These are phyloP conservation scores for Oriolus oriolus DNA, from an alignment of 2,113 vertebrate species.

Conservation along the genomic window DNA sequence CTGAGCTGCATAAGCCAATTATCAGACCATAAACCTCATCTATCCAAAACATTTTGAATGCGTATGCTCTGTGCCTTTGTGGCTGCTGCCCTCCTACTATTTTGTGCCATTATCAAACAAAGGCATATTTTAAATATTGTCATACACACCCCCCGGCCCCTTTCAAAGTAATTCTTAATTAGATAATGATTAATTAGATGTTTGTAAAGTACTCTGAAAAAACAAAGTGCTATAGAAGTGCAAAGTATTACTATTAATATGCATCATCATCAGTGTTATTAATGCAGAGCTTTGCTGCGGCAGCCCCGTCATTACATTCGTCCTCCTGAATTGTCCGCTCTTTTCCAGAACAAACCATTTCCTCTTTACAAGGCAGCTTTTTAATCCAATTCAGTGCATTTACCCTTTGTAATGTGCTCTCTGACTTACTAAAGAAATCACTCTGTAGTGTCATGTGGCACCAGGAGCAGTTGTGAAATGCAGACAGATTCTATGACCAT, in stretches of 20 bases:
- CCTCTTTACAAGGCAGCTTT: constrained; percentile 33
- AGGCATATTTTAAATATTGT: constrained; percentile 52
- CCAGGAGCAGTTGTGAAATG: constrained; percentile 18
- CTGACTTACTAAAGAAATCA: constrained; percentile 44
- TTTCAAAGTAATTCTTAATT: constrained; percentile 60
- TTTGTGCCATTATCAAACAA: constrained; percentile 58
- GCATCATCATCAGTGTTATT: constrained; percentile 4
- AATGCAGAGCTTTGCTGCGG: neutral
- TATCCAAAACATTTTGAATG: constrained; percentile 54
- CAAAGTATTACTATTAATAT: constrained; percentile 47
- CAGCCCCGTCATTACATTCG: constrained; percentile 5
- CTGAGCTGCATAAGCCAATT: constrained; percentile 61
- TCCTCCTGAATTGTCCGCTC: neutral
- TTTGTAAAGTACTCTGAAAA: constrained; percentile 46
- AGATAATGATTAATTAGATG: constrained; percentile 66
- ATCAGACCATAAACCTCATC: constrained; percentile 65
- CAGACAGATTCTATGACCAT: constrained; percentile 12
- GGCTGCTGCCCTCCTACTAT: constrained; percentile 43
- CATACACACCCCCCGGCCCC: neutral
- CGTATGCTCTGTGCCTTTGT: constrained; percentile 51
- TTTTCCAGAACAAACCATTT: constrained; percentile 16
- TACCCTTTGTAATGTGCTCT: constrained; percentile 47
- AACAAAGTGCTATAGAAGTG: constrained; percentile 4
- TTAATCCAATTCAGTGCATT: constrained; percentile 54
- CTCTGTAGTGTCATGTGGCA: constrained; percentile 29